A percentile compares a stretch with the other conserved stretches of the same genome.
Evolutionary conservation across 2,113 vertebrate genomes (phyloP).

Genomic region (Choloepus hoffmanni): DNA sequence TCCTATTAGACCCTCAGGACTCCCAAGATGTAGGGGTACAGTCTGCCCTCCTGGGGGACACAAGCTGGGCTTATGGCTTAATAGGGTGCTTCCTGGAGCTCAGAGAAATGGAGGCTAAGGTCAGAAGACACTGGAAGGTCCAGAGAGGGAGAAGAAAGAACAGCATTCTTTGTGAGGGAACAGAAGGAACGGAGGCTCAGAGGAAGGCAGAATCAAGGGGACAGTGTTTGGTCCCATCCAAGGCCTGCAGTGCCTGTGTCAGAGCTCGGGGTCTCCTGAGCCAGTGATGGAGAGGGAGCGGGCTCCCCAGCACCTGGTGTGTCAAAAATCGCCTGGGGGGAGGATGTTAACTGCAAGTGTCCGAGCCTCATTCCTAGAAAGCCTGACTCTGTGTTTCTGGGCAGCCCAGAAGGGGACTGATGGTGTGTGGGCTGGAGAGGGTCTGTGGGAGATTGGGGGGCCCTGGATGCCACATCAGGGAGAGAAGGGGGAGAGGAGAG

Average conservation of each 20-base stretch:
- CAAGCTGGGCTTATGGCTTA: neutral
- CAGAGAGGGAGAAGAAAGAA: neutral
- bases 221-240: neutral
- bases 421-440: neutral
- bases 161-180: neutral
- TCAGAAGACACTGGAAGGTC: neutral
- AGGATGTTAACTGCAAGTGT: neutral
- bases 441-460: rapidly evolving
- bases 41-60: neutral
- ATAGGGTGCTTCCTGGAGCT: neutral
- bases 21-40: too few relatives aligned
- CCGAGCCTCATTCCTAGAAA: neutral
- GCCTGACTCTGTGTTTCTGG: neutral
- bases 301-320: neutral
- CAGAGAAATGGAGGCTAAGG: too few relatives aligned
- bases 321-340: neutral
- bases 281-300: neutral
- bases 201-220: neutral
- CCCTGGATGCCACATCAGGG: neutral
- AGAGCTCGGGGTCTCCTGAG: neutral
- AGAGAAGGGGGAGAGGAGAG: neutral
- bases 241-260: neutral
- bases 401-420: too few relatives aligned
- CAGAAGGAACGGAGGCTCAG: rapidly evolving
- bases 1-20: neutral